Evolutionary conservation across 2,797 vertebrate genomes (phyloP), one percentile per base, ranked within the genome.

Genomic region (Vultur gryphus): DNA sequence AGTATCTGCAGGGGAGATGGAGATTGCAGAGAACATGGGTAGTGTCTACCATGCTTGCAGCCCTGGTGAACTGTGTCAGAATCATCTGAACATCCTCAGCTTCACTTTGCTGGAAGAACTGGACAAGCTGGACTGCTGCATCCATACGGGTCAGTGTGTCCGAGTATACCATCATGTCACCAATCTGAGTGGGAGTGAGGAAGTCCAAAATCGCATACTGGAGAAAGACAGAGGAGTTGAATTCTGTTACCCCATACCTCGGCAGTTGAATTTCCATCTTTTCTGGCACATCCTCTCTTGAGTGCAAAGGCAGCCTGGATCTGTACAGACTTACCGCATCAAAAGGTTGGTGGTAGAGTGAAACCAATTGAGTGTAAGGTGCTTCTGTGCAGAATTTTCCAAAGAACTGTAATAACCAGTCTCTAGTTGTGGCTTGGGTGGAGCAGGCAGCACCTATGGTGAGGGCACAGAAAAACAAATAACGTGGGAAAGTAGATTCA

Each of bases 321-420:
- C 28, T 11, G 23, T 16, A 59, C 41, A 58, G 59, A 93, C 96
- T 96, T 84, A 97, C 96, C 2, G 75, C 87, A n/a, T 96, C 62
- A 8, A 97, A 96, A 13, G 37, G n/a, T 26, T 58, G 64, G n/a
- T 20, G 69, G 52, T 80, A 93, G 87, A 85, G 87, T 13, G 54
- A 62, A 44, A 78, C 70, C 43, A 96, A 7, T 16, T 88, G 33
- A 67, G 51, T 13, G 39, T 91, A 97, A 26, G 76, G 51, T 28
- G 52, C 41, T 29, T 55, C 23, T 26, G 12, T 41, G 18, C 33
- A 67, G 84, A 94, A 96, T 26, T 59, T 80, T 49, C 93, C 90
- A 24, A 91, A 89, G 70, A 73, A 83, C 20, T 65, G 35, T 31
- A 79, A n/a, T 10, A 96, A 15, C 95, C 90, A 95, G 24, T 82